Evolutionary conservation across 2,113 vertebrate genomes (phyloP), one percentile per base, ranked within the genome.

Genomic region (Myanophis thanlyinensis): DNA sequence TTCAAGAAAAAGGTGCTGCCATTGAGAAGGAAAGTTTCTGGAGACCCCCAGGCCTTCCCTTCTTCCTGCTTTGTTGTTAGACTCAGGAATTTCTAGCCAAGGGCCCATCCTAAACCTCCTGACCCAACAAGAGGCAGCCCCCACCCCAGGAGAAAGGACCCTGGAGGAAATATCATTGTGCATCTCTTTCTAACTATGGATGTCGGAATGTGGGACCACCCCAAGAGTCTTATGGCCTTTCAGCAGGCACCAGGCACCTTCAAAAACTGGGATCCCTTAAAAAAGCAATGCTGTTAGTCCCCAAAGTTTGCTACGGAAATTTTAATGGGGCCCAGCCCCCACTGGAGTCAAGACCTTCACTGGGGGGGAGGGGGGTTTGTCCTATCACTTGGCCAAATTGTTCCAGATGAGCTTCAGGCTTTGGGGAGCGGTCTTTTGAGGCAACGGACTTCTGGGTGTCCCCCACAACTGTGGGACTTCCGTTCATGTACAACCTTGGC

Each of bases 161-260:
- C 6, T 44, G 73, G 35, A 22, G 35, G 18, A 22, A 80, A 22
- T 44, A 4, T 40, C 35, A 1, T 11, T 27, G 13, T 4, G 27
- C 3, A 12, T 30, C 59, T 62, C 59, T 62, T 12, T 62, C 54
- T 25, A 11, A 62, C 59, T 62, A 40, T 40, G 67, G 67, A 20
- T 5, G 15, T 35, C 15, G 8, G 67, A 20, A 80, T 6, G 35
- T 1, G 12, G 5, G 30, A 35, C 30, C 30, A 5, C 30, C 73
- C 7, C 1, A 1, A 0, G 62, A 12, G 12, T 18, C 13, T 35
- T 73, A 5, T 0, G 6, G n/a, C n/a, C 30, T 35, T 5, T 35
- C 62, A 35, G n/a, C 62, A 73, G 30, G 4, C 59, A 59, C 25
- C 62, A 67, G 30, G 13, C n/a, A 15, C 18, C 35, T 80, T 80